A percentile compares a stretch with the other conserved stretches of the same genome.
phyloP scores from a whole-genome alignment of 1,140 invertebrate species.

The Trichomalopsis sarcophagae region DNA sequence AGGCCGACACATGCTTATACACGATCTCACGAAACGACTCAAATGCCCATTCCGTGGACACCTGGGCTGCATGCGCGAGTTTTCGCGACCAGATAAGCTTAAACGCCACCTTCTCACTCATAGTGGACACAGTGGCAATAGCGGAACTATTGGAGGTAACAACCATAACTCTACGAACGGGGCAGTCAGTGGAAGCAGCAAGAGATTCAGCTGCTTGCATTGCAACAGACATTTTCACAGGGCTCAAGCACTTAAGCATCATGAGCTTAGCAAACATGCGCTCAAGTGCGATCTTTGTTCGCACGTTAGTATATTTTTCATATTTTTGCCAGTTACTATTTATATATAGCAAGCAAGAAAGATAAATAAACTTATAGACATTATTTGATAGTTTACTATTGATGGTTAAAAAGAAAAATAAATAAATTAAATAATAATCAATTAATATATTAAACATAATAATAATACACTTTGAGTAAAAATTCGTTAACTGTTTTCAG shows the following conservation, averaged over 20 bases:
- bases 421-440: no score
- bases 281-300: slow-evolving; percentile 71
- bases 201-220: slow-evolving; percentile 69
- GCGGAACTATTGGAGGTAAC: neutral
- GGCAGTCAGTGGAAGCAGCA: neutral
- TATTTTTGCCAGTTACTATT: neutral
- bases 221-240: slow-evolving; percentile 77
- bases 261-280: slow-evolving; percentile 70
- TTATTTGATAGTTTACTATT: no score
- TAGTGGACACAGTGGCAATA: slow-evolving; percentile 76
- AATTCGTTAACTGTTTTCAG: slow-evolving; percentile 56
- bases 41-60: slow-evolving; percentile 82
- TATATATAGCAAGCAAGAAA: no score
- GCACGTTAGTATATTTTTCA: slow-evolving; percentile 63
- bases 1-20: slow-evolving; percentile 81
- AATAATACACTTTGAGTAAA: neutral
- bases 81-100: slow-evolving; percentile 78
- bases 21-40: slow-evolving; percentile 79
- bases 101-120: slow-evolving; percentile 80
- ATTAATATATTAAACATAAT: no score
- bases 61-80: slow-evolving; percentile 81
- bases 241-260: slow-evolving; percentile 72
- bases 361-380: no score
- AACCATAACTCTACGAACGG: neutral
- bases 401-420: no score